These are phyloP conservation scores for Crotalus tigris DNA, from an alignment of 2,113 vertebrate species.

Conservation along the genomic window DNA sequence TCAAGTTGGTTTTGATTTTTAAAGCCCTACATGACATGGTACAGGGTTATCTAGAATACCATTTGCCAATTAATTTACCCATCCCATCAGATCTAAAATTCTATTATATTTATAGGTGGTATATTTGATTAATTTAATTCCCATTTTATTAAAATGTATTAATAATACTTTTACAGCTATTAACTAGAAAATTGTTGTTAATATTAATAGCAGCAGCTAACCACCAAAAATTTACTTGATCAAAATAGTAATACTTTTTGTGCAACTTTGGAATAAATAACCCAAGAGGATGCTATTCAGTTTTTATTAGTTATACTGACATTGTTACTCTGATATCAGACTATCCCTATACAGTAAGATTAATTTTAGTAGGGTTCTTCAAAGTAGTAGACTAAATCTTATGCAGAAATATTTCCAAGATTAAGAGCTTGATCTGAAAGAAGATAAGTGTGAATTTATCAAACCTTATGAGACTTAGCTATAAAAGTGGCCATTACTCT, in stretches of 20 bases:
- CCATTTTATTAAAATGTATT: slow-evolving; percentile 3
- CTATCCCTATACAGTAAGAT: background rate
- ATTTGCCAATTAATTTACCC: background rate
- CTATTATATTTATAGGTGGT: background rate
- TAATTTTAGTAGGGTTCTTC: background rate
- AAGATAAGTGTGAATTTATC: background rate
- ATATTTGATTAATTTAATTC: slow-evolving; percentile 7
- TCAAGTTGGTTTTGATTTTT: background rate
- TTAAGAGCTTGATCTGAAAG: background rate
- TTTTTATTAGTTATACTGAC: background rate
- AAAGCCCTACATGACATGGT: background rate
- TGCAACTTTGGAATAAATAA: background rate
- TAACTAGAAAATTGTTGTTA: background rate
- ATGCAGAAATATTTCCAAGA: slow-evolving; percentile 3
- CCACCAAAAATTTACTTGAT: background rate
- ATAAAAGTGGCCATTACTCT: background rate
- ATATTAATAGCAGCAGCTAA: background rate
- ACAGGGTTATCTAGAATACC: background rate
- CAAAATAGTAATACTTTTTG: background rate
- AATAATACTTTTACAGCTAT: background rate
- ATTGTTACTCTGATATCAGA: background rate
- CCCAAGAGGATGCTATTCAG: background rate
- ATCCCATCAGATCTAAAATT: background rate
- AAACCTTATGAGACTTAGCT: background rate
- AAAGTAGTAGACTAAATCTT: background rate